phyloP scores from a whole-genome alignment of 2,797 vertebrate genomes.

The Cirrhinus mrigala region DNA sequence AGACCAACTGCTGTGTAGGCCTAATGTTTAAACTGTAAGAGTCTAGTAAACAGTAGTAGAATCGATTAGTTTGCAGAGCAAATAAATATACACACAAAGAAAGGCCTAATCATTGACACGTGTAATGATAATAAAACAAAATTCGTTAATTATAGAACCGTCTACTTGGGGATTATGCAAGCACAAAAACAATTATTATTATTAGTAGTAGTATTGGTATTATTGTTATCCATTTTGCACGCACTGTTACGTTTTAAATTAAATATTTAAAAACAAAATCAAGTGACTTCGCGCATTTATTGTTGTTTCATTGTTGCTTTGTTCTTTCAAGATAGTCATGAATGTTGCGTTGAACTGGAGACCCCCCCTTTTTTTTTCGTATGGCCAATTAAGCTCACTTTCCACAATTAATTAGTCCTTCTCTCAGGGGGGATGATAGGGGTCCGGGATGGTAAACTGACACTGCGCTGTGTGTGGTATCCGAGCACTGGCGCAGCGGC shows the following conservation, averaged over 20 bases:
- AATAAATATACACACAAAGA: not conserved
- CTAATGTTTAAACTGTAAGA: not conserved
- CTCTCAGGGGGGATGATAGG: conserved; percentile 85
- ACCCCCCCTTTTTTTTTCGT: conserved; percentile 51
- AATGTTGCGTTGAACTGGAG: conserved; percentile 3
- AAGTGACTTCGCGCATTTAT: not conserved
- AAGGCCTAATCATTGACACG: not conserved
- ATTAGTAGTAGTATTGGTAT: conserved; percentile 29
- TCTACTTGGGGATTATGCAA: not conserved
- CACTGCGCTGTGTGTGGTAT: conserved; percentile 95
- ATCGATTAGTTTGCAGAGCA: conserved; percentile 17
- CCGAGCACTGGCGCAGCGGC: conserved; percentile 85
- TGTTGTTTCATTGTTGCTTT: too few relatives aligned
- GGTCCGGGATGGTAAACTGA: conserved; percentile 90
- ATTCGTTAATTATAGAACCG: conserved; percentile 8
- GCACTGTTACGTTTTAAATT: not conserved
- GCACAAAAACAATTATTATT: not conserved
- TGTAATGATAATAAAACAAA: conserved; percentile 23
- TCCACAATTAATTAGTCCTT: conserved; percentile 85
- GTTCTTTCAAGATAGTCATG: conserved; percentile 1
- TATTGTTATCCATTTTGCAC: not conserved
- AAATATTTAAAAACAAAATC: not conserved
- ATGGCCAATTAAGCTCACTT: conserved; percentile 77
- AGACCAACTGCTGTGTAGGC: not conserved
- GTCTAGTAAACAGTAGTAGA: not conserved